Evolutionary conservation across 2,888 invertebrate genomes (phyloP).

Genomic region (Pristionchus arcanus): DNA sequence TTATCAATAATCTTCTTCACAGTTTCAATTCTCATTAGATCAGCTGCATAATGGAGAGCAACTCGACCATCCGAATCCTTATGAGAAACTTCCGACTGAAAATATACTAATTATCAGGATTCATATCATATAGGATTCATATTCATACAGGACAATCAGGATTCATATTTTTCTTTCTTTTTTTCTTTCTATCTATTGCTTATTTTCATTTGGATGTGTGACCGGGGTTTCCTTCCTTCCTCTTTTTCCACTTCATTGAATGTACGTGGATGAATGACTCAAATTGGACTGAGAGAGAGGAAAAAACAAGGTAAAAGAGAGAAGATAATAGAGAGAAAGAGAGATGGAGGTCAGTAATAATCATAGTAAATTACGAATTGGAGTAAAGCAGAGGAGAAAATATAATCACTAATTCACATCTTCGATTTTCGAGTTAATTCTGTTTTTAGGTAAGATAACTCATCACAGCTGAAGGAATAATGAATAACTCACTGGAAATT

Average conservation of each 20-base stretch:
- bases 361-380: not conserved
- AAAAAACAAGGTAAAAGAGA: slow-evolving; percentile 20
- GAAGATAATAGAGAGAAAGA: not conserved
- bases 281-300: slow-evolving; percentile 2
- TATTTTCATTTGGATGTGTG: not conserved
- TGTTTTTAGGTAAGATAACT: not conserved
- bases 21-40: slow-evolving; percentile 85
- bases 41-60: slow-evolving; percentile 94
- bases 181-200: not conserved
- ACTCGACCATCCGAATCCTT: slow-evolving; percentile 81
- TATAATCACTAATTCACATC: not conserved
- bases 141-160: not conserved
- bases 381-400: not conserved
- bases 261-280: slow-evolving; percentile 13
- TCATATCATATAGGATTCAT: too few species aligned
- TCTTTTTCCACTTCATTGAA: slow-evolving; percentile 25
- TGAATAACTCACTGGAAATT: slow-evolving; percentile 41
- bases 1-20: slow-evolving; percentile 86
- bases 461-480: not conserved
- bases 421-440: not conserved
- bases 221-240: slow-evolving; percentile 9
- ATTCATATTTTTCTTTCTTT: not conserved
- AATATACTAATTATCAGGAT: not conserved
- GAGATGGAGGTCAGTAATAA: not conserved
- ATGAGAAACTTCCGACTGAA: slow-evolving; percentile 59